These are phyloP conservation scores for Apus apus DNA, from an alignment of 2,113 vertebrate genomes.

Conservation along the genomic window DNA sequence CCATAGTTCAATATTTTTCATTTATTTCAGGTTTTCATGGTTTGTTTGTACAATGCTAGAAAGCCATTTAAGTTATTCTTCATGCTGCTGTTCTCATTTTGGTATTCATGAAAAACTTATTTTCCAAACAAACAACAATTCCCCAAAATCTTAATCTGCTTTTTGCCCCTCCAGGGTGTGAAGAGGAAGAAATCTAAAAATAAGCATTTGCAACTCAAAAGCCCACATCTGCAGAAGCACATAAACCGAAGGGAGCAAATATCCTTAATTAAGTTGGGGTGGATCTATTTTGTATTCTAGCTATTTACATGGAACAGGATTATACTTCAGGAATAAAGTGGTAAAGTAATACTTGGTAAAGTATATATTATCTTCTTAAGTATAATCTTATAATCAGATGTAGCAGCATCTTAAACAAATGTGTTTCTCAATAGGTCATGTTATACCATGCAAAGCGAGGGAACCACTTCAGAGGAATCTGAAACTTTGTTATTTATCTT, in stretches of 20 bases:
- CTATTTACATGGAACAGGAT: conserved; percentile 57
- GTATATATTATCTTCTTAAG: conserved; percentile 69
- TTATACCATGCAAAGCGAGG: conserved; percentile 30
- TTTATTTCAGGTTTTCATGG: conserved; percentile 66
- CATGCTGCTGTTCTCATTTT: conserved; percentile 35
- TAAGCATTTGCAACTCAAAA: conserved; percentile 6
- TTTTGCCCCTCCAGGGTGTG: conserved; percentile 29
- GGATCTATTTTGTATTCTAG: conserved; percentile 34
- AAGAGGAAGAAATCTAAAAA: conserved; percentile 17
- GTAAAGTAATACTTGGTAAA: conserved; percentile 56
- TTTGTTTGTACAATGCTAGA: conserved; percentile 42
- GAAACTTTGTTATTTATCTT: conserved; percentile 46
- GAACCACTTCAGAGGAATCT: conserved; percentile 57
- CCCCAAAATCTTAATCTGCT: conserved; percentile 28
- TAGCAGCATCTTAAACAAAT: conserved; percentile 69
- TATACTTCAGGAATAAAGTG: conserved; percentile 47
- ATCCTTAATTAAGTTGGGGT: neutral
- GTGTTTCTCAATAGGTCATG: conserved; percentile 44
- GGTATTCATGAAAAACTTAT: conserved; percentile 53
- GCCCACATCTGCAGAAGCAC: neutral
- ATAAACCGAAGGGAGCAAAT: neutral
- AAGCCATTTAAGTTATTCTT: conserved; percentile 65
- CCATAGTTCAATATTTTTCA: conserved; percentile 57
- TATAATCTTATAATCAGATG: conserved; percentile 72
- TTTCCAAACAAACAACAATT: conserved; percentile 34